A percentile compares a stretch with the other conserved stretches of the same genome.
phyloP scores from a whole-genome alignment of 2,888 invertebrate species.

The Acanthosoma haemorrhoidale region DNA sequence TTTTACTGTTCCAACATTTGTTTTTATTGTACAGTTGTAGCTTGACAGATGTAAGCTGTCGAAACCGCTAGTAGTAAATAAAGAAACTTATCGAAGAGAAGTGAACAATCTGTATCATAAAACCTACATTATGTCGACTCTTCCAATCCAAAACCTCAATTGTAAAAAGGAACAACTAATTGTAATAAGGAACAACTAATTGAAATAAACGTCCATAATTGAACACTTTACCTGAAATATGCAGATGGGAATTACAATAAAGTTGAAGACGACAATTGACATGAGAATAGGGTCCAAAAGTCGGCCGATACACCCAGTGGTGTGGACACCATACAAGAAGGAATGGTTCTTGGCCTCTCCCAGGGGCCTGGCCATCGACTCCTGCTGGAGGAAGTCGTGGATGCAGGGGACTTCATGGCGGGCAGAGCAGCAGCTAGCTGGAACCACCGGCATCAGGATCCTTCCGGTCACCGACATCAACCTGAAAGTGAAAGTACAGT shows the following conservation, averaged over 20 bases:
- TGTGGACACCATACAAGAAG: constrained; percentile 11
- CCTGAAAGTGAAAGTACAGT: too few relatives aligned
- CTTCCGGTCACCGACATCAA: background rate
- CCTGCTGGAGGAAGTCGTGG: constrained; percentile 31
- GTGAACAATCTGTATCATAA: too few relatives aligned
- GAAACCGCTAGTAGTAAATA: too few relatives aligned
- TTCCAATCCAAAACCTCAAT: too few relatives aligned
- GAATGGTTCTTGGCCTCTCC: background rate
- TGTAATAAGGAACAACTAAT: too few relatives aligned
- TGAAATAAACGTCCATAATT: too few relatives aligned
- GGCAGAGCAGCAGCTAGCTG: constrained; percentile 28
- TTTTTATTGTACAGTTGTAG: too few relatives aligned
- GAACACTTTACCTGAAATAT: constrained; percentile 32
- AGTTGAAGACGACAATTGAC: background rate
- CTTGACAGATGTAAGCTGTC: too few relatives aligned
- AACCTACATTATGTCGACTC: too few relatives aligned
- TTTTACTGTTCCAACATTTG: too few relatives aligned
- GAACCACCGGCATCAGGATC: constrained; percentile 10
- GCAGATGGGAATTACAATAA: constrained; percentile 2
- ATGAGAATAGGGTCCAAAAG: background rate
- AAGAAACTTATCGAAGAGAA: too few relatives aligned
- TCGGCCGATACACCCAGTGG: constrained; percentile 13
- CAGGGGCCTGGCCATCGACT: background rate
- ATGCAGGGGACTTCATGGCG: background rate
- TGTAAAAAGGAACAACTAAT: too few relatives aligned